phyloP scores from a whole-genome alignment of 1,140 invertebrate genomes.

The Heliothis virescens region DNA sequence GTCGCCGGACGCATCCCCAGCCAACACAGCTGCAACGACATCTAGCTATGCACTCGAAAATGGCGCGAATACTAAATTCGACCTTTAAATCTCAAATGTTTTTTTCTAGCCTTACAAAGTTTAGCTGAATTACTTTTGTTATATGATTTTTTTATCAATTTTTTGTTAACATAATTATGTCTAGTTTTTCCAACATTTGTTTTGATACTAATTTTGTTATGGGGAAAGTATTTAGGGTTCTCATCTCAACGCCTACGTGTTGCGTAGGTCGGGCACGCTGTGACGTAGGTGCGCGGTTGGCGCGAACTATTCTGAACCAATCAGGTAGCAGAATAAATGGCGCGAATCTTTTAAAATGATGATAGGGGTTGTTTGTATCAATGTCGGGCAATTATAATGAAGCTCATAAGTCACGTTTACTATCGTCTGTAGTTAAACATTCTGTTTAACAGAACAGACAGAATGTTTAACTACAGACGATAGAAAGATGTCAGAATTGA shows the following conservation, averaged over 20 bases:
- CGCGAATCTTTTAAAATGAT: not conserved
- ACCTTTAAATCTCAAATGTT: not conserved
- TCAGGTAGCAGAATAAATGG: not conserved
- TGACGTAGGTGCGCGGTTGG: not conserved
- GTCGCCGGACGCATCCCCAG: not conserved
- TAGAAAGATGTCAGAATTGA: no score
- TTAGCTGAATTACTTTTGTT: no score
- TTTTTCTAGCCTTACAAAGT: not conserved
- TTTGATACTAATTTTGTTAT: not conserved
- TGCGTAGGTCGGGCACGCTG: not conserved
- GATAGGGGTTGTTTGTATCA: not conserved
- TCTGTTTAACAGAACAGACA: no score
- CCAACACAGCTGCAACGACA: conserved; percentile 6
- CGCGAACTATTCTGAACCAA: not conserved
- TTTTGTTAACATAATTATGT: not conserved
- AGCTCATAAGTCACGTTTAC: no score
- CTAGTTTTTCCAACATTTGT: not conserved
- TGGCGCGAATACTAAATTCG: not conserved
- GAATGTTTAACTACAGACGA: no score
- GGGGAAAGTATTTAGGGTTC: not conserved
- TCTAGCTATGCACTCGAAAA: conserved; percentile 22
- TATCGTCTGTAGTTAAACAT: no score
- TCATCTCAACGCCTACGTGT: not conserved
- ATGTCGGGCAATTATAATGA: no score
- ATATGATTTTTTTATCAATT: not conserved